These are phyloP conservation scores for Drosophila macrospina DNA, from an alignment of 2,888 invertebrate species.

Conservation along the genomic window DNA sequence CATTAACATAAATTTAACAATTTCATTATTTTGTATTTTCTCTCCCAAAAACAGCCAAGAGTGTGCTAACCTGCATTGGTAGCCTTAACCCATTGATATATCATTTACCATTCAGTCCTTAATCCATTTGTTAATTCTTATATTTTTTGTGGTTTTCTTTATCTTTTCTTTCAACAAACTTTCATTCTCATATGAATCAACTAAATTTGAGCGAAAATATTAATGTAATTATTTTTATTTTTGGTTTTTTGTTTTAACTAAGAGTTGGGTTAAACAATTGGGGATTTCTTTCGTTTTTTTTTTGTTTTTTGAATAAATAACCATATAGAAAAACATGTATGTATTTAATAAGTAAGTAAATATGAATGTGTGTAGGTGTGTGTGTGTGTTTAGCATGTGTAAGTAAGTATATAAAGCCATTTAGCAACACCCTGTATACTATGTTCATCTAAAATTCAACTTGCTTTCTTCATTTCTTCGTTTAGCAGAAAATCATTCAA, in stretches of 20 bases:
- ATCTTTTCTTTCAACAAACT: conserved; percentile 55
- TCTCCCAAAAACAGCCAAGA: conserved; percentile 68
- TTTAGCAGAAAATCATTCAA: conserved; percentile 53
- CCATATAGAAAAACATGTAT: conserved; percentile 37
- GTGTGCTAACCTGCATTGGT: conserved; percentile 48
- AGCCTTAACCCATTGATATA: conserved; percentile 73
- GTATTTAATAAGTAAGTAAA: conserved; percentile 16
- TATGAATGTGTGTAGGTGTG: conserved; percentile 23
- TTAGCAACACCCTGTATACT: conserved; percentile 78
- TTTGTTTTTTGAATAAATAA: conserved; percentile 59
- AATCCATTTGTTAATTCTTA: conserved; percentile 50
- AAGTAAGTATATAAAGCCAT: conserved; percentile 58
- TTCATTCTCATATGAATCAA: conserved; percentile 58
- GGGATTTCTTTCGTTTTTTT: too few species aligned
- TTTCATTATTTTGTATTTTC: conserved; percentile 38
- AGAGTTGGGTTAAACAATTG: conserved; percentile 49
- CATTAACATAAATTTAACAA: conserved; percentile 78
- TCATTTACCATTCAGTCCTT: conserved; percentile 76
- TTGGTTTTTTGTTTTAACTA: conserved; percentile 51
- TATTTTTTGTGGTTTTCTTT: conserved; percentile 35
- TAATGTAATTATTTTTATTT: conserved; percentile 13
- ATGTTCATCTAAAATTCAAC: conserved; percentile 50
- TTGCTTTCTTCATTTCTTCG: conserved; percentile 28
- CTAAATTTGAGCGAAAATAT: conserved; percentile 76
- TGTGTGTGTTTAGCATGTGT: conserved; percentile 30